Evolutionary conservation across 2,888 invertebrate genomes (phyloP), one percentile per base, ranked within the genome.

Genomic region (Thereva nobilitata): DNA sequence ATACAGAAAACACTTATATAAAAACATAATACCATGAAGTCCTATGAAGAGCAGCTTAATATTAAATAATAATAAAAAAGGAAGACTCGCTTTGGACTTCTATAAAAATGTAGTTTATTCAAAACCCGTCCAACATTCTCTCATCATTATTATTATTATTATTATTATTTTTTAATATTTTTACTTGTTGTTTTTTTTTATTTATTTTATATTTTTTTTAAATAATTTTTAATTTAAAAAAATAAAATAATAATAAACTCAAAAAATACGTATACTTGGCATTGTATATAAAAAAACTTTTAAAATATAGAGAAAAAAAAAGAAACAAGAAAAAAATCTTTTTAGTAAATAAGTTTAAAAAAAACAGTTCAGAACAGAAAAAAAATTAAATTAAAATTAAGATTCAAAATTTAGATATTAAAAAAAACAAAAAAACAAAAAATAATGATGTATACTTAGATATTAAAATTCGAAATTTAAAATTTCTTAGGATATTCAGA

Each of bases 251-350:
- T 23, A 44, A 42, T 44, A 34, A 59, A 59, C 59, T 47, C 59
- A 47, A 59, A 64, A 23, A 68, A 68, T 68, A 68, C 65, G 68
- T 68, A 68, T 68, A 68, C 68, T 68, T 53, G 37, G 53, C 53
- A 37, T 38, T 65, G 65, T 65, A 68, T 38, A 68, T 64, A 65
- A 64, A 65, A 47, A 23, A 23, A 23, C 23, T 65, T 65, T 56
- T 50, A 44, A 68, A 68, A 54, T 68, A 52, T 53, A 59, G 41
- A 10, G 10, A 61, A 23, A 41, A n/a, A n/a, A n/a, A n/a, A n/a
- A n/a, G n/a, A n/a, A 61, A 53, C 41, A 23, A 23, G 37, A 49
- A 63, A 52, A 67, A 47, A 54, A 64, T 54, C 52, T 44, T 64
- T 64, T 64, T 54, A 54, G 57, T 23, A 5, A 42, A 57, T 55